Percentiles rank a stretch among this genome's conserved stretches.
phyloP scores from a whole-genome alignment of 2,113 vertebrate genomes.

The Chamaetylas fuelleborni region DNA sequence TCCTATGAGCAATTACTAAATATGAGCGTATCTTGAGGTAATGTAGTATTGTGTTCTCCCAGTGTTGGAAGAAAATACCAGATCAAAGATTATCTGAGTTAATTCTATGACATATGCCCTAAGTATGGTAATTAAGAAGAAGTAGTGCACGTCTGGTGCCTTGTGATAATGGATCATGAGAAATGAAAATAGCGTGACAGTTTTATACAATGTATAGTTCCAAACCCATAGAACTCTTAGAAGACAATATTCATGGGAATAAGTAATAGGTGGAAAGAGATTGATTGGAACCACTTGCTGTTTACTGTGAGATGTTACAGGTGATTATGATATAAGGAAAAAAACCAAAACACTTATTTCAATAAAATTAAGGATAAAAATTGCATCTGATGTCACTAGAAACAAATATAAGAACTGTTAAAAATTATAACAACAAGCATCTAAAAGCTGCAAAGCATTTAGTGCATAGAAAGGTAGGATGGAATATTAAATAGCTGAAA shows the following conservation, averaged over 20 bases:
- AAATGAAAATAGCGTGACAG: background rate
- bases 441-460: background rate
- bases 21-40: background rate
- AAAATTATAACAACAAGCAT: background rate
- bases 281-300: background rate
- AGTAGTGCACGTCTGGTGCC: background rate
- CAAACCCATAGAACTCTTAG: background rate
- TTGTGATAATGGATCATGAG: background rate
- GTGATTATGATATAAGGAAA: background rate
- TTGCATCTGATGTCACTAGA: background rate
- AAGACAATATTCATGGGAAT: background rate
- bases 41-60: background rate
- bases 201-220: background rate
- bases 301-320: background rate
- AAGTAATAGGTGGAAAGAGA: background rate
- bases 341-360: background rate
- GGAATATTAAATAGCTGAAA: slow-evolving; percentile 10
- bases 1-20: background rate
- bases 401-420: background rate
- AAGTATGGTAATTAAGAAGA: background rate
- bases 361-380: background rate
- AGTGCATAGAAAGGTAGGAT: background rate
- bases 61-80: background rate
- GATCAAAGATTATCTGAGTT: background rate
- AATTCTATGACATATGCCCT: background rate